Conservation (phyloP, 2,888 invertebrate species). For the Ophion slaviceki region DNA sequence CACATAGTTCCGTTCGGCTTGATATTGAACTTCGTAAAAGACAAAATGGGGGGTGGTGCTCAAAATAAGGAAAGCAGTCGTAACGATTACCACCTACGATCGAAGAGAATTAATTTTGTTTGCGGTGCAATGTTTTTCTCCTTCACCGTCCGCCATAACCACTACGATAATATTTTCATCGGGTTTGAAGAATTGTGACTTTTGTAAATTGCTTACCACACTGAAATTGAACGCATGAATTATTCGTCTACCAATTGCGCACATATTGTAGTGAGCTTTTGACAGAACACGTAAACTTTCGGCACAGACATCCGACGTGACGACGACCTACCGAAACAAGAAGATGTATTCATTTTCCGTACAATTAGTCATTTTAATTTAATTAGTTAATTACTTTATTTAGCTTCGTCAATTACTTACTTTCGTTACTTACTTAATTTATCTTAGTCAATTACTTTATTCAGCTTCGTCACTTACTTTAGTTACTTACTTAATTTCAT, state of each 20-base stretch:
- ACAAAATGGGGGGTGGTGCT: conserved; percentile 59
- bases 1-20: conserved; percentile 18
- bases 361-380: not conserved
- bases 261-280: conserved; percentile 52
- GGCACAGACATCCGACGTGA: conserved; percentile 47
- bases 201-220: conserved; percentile 35
- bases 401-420: too few species aligned
- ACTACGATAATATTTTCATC: not conserved
- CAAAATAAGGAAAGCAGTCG: conserved; percentile 49
- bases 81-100: conserved; percentile 51
- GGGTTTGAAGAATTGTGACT: too few species aligned
- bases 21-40: conserved; percentile 51
- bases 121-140: not conserved
- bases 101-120: not conserved
- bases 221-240: conserved; percentile 34
- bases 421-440: not conserved
- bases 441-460: too few species aligned
- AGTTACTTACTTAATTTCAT: not conserved
- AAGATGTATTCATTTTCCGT: not conserved
- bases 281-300: conserved; percentile 51
- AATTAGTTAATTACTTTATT: too few species aligned
- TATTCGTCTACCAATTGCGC: conserved; percentile 48
- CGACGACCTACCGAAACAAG: conserved; percentile 6
- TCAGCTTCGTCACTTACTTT: too few species aligned
- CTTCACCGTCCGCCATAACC: not conserved